Percentiles rank a stretch among this genome's conserved stretches.
These are phyloP conservation scores for Ciconia nigra DNA, from an alignment of 2,797 vertebrate species.

Conservation along the genomic window DNA sequence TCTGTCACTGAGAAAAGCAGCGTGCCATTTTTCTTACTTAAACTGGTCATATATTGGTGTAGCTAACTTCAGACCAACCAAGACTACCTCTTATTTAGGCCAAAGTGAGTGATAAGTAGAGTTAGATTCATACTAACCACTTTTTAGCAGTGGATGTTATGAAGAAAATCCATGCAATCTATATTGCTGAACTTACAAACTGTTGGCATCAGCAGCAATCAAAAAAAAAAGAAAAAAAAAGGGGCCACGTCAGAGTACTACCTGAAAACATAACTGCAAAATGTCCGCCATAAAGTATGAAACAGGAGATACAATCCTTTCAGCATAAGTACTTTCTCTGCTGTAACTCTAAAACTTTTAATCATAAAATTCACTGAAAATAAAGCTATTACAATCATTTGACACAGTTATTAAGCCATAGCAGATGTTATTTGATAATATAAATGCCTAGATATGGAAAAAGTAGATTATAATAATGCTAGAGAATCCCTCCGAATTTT, in stretches of 20 bases:
- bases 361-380: slow-evolving; percentile 6
- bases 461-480: slow-evolving; percentile 43
- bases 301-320: background rate
- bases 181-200: background rate
- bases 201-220: background rate
- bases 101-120: background rate
- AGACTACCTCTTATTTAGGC: background rate
- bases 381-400: slow-evolving; percentile 42
- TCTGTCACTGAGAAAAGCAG: background rate
- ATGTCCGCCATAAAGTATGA: background rate
- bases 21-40: background rate
- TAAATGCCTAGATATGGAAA: slow-evolving; percentile 28
- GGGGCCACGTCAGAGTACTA: background rate
- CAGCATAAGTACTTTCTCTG: background rate
- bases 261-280: background rate
- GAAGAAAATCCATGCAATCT: background rate
- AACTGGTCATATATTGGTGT: background rate
- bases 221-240: background rate
- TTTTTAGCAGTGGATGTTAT: background rate
- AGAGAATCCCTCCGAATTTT: slow-evolving; percentile 30
- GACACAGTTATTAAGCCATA: slow-evolving; percentile 30
- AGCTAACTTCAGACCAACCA: background rate
- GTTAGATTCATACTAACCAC: background rate
- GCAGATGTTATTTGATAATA: slow-evolving; percentile 47
- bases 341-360: background rate